Percentiles rank a stretch among this genome's conserved stretches.
phyloP scores from a whole-genome alignment of 2,888 invertebrate species.

The Ethmia dodecea region DNA sequence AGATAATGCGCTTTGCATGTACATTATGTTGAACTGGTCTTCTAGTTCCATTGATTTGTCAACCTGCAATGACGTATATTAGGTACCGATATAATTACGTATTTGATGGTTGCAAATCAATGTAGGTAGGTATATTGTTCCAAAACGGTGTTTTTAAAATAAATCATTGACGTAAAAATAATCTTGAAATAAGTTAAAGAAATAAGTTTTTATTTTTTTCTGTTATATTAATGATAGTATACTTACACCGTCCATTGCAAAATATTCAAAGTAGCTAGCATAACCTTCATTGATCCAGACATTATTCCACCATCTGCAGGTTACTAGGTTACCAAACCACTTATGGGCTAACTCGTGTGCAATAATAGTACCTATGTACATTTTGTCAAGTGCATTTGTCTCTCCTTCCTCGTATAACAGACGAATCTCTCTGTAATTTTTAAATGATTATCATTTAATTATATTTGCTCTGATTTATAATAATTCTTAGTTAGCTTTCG shows the following conservation, averaged over 20 bases:
- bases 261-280: slow-evolving; percentile 83
- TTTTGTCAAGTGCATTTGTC: slow-evolving; percentile 54
- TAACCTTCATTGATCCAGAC: slow-evolving; percentile 88
- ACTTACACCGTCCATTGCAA: slow-evolving; percentile 67
- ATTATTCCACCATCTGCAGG: slow-evolving; percentile 84
- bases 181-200: no score
- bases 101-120: background rate
- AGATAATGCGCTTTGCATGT: slow-evolving; percentile 80
- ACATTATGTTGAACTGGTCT: slow-evolving; percentile 84
- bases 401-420: slow-evolving; percentile 59
- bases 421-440: slow-evolving; percentile 51
- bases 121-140: no score
- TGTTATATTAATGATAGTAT: no score
- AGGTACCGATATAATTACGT: background rate
- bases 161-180: no score
- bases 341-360: slow-evolving; percentile 82
- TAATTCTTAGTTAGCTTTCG: no score
- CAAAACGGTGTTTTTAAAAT: no score
- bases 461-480: no score
- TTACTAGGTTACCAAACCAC: slow-evolving; percentile 88
- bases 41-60: slow-evolving; percentile 73
- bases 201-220: no score
- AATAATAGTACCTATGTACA: slow-evolving; percentile 69
- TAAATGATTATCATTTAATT: no score
- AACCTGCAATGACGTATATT: slow-evolving; percentile 31